Conservation (phyloP, 35 echinoderm and acorn worm species). For the Diadema setosum region DNA sequence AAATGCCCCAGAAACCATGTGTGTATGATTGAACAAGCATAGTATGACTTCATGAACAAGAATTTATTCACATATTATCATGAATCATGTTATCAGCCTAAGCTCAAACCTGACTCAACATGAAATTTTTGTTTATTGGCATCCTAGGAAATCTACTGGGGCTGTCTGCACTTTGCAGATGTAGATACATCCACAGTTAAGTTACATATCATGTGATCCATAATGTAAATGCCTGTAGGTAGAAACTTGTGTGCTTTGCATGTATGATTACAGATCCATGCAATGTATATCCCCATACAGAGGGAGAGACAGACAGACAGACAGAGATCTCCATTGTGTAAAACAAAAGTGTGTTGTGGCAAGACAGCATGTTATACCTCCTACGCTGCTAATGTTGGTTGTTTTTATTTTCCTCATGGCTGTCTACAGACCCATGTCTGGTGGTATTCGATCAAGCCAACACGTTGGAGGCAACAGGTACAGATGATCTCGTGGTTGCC, state of each 20-base stretch:
- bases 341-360: background rate
- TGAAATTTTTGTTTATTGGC: too few relatives aligned
- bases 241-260: background rate
- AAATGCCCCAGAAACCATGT: background rate
- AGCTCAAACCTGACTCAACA: too few relatives aligned
- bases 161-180: too few relatives aligned
- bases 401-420: background rate
- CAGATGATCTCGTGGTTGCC: background rate
- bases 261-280: too few relatives aligned
- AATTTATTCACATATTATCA: too few relatives aligned
- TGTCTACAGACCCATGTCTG: constrained; percentile 27
- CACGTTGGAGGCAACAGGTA: background rate
- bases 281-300: too few relatives aligned
- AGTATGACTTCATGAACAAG: background rate
- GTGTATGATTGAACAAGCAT: background rate
- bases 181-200: too few relatives aligned
- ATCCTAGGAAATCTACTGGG: too few relatives aligned
- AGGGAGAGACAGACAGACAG: background rate
- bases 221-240: too few relatives aligned
- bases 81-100: too few relatives aligned
- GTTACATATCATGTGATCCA: too few relatives aligned
- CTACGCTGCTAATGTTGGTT: background rate
- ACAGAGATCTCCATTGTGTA: background rate
- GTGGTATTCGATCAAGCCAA: background rate
- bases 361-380: background rate